These are phyloP conservation scores for Eulacestoma nigropectus DNA, from an alignment of 2,113 vertebrate species.

Conservation along the genomic window DNA sequence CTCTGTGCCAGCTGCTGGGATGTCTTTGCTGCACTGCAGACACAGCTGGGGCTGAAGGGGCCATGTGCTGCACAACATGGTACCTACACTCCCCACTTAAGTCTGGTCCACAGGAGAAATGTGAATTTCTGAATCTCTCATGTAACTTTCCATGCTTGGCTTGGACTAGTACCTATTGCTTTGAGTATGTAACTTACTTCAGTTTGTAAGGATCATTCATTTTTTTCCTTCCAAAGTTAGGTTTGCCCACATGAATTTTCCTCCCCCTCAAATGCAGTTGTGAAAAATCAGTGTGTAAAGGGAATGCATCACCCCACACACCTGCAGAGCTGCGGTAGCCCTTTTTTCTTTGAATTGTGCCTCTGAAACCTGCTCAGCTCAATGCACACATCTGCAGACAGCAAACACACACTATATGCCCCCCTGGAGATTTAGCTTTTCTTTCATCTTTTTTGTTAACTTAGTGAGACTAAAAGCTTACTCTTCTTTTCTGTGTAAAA, in stretches of 20 bases:
- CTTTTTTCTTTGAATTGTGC: not conserved
- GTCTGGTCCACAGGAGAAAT: not conserved
- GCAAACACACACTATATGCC: not conserved
- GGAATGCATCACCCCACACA: not conserved
- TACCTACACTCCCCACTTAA: not conserved
- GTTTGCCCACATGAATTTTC: not conserved
- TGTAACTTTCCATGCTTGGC: not conserved
- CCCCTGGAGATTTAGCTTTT: not conserved
- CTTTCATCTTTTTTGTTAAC: not conserved
- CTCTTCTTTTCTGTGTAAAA: not conserved
- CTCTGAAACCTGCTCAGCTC: not conserved
- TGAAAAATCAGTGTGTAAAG: not conserved
- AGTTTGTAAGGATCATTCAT: not conserved
- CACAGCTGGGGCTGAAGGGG: not conserved
- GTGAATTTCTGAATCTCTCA: not conserved
- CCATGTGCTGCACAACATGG: rapidly evolving
- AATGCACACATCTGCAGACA: not conserved
- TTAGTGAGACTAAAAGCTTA: not conserved
- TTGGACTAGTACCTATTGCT: not conserved
- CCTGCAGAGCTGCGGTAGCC: not conserved
- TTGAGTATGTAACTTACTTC: not conserved
- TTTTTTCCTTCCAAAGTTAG: not conserved
- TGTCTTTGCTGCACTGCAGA: not conserved
- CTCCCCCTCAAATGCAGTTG: rapidly evolving
- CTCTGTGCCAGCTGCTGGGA: not conserved